Evolutionary conservation across 2,113 vertebrate genomes (phyloP).

Genomic region (Brachionichthys hirsutus): DNA sequence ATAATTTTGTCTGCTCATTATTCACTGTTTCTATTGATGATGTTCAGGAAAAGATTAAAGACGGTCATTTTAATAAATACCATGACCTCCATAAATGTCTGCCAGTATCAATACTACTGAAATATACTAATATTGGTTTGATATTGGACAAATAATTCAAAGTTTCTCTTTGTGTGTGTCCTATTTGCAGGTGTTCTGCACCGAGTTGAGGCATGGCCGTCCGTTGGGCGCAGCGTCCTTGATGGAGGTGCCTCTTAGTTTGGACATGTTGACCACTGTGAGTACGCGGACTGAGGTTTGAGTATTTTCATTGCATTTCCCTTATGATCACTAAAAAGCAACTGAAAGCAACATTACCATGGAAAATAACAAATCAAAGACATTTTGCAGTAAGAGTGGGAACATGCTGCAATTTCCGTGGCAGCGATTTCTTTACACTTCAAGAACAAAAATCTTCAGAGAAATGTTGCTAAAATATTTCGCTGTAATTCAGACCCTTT

Average conservation of each 20-base stretch:
- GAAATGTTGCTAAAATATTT: too few species aligned
- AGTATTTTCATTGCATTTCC: too few species aligned
- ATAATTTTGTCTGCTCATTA: conserved; percentile 11
- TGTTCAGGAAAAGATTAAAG: neutral
- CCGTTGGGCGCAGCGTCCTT: conserved; percentile 69
- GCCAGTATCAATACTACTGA: neutral
- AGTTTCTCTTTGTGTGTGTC: conserved; percentile 2
- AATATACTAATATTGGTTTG: too few species aligned
- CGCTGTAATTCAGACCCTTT: neutral
- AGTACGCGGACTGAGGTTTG: conserved; percentile 60
- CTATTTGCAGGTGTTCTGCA: conserved; percentile 86
- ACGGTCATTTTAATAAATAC: neutral
- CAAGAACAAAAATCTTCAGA: too few species aligned
- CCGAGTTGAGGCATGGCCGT: conserved; percentile 78
- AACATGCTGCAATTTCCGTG: neutral
- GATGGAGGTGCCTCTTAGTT: conserved; percentile 78
- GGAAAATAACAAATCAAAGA: too few species aligned
- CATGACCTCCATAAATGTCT: neutral
- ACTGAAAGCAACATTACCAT: neutral
- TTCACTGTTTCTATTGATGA: neutral
- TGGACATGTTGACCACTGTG: conserved; percentile 82
- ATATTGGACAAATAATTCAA: neutral
- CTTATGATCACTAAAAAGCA: neutral
- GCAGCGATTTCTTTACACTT: too few species aligned
- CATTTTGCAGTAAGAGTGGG: too few species aligned